These are phyloP conservation scores for Dimorphilus gyrociliatus DNA, from an alignment of 2,888 invertebrate species.

Conservation along the genomic window DNA sequence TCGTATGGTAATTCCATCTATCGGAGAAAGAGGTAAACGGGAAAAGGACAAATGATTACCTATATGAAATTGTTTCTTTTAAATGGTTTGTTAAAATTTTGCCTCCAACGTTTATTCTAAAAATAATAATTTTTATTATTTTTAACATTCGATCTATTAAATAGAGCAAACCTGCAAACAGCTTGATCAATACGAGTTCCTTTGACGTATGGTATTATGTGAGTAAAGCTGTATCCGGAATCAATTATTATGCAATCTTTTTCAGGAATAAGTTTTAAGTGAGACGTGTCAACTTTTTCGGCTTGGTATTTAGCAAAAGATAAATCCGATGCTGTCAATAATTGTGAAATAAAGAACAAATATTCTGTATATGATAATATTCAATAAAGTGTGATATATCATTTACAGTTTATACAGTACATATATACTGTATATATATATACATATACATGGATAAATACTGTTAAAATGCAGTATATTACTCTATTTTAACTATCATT, in stretches of 20 bases:
- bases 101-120: conserved; percentile 80
- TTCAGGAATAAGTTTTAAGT: conserved; percentile 21
- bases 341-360: background rate
- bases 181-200: conserved; percentile 50
- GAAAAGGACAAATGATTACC: too few relatives aligned
- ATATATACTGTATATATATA: too few relatives aligned
- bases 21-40: background rate
- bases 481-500: too few relatives aligned
- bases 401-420: too few relatives aligned
- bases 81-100: conserved; percentile 91
- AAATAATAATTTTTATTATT: too few relatives aligned
- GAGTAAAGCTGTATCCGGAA: conserved; percentile 85
- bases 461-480: too few relatives aligned
- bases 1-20: background rate
- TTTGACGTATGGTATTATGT: conserved; percentile 63
- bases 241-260: conserved; percentile 64
- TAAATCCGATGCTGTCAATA: conserved; percentile 50
- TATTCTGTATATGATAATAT: conserved; percentile 9
- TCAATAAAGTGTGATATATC: too few relatives aligned
- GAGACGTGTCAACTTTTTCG: conserved; percentile 38
- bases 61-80: conserved; percentile 89
- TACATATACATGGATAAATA: too few relatives aligned
- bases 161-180: conserved; percentile 23
- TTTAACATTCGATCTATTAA: background rate
- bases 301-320: conserved; percentile 53